These are phyloP conservation scores for Melanotaenia parkinsoni DNA, from an alignment of 2,797 vertebrate genomes.

Conservation along the genomic window DNA sequence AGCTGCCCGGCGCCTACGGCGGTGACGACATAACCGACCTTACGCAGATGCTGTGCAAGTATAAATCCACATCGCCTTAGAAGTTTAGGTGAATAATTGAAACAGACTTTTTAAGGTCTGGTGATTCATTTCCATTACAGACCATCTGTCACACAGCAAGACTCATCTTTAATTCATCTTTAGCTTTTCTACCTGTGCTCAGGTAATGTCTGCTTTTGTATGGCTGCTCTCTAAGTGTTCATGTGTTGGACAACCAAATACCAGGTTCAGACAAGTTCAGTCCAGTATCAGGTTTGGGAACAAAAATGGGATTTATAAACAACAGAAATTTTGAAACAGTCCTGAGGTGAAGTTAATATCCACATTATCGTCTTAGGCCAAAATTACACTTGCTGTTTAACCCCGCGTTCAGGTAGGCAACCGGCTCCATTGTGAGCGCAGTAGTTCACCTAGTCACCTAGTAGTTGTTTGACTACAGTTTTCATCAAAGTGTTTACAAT, in stretches of 20 bases:
- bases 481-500: too few relatives aligned
- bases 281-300: neutral
- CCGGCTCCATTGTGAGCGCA: too few relatives aligned
- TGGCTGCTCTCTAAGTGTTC: neutral
- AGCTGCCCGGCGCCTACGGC: too few relatives aligned
- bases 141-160: conserved; percentile 9
- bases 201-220: conserved; percentile 24
- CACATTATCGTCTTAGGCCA: too few relatives aligned
- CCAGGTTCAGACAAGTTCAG: neutral
- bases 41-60: too few relatives aligned
- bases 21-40: too few relatives aligned
- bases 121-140: conserved; percentile 11
- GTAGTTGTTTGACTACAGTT: too few relatives aligned
- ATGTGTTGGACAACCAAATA: neutral
- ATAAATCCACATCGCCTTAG: neutral
- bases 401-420: too few relatives aligned
- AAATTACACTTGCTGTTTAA: too few relatives aligned
- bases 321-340: neutral
- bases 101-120: neutral
- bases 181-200: conserved; percentile 13
- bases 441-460: too few relatives aligned
- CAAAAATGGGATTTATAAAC: conserved; percentile 31
- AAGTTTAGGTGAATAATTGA: neutral
- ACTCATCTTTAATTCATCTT: conserved; percentile 22
- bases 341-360: neutral